A percentile compares a stretch with the other conserved stretches of the same genome.
Evolutionary conservation across 2,113 vertebrate genomes (phyloP).

Genomic region (Lagopus leucura): DNA sequence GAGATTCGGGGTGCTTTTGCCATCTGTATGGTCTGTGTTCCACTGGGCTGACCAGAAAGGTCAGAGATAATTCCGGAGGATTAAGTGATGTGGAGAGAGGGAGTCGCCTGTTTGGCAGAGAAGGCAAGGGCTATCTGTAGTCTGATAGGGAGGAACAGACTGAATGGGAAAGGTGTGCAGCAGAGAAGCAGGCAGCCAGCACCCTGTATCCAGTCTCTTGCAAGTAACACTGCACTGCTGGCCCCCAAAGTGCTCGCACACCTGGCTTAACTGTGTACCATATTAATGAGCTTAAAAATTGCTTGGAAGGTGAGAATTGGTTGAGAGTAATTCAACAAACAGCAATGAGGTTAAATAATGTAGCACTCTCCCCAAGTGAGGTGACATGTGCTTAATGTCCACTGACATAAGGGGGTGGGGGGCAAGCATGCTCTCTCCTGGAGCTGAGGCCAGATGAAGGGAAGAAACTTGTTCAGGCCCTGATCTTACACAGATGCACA

Average conservation of each 20-base stretch:
- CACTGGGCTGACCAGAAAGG: neutral
- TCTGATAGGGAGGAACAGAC: neutral
- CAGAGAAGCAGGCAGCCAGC: rapidly evolving
- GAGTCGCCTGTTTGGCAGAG: neutral
- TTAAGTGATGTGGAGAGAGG: neutral
- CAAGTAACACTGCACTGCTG: neutral
- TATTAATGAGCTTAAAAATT: neutral
- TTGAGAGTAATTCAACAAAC: slow-evolving; percentile 23
- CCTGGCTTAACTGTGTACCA: neutral
- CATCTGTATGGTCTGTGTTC: neutral
- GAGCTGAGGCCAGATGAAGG: slow-evolving; percentile 40
- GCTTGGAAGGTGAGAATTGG: neutral
- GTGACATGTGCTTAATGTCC: neutral
- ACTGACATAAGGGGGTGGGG: neutral
- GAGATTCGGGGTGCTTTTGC: neutral
- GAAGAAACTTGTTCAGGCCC: neutral
- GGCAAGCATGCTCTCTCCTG: neutral
- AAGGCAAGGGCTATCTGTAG: neutral
- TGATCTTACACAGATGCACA: slow-evolving; percentile 44
- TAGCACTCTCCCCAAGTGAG: neutral
- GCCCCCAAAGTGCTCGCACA: rapidly evolving
- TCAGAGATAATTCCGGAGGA: neutral
- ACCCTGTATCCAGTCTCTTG: rapidly evolving
- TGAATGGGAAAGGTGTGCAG: neutral
- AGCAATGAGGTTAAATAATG: neutral